Conservation (phyloP, 2,113 vertebrate genomes). For the Genyomyrus donnyi region DNA sequence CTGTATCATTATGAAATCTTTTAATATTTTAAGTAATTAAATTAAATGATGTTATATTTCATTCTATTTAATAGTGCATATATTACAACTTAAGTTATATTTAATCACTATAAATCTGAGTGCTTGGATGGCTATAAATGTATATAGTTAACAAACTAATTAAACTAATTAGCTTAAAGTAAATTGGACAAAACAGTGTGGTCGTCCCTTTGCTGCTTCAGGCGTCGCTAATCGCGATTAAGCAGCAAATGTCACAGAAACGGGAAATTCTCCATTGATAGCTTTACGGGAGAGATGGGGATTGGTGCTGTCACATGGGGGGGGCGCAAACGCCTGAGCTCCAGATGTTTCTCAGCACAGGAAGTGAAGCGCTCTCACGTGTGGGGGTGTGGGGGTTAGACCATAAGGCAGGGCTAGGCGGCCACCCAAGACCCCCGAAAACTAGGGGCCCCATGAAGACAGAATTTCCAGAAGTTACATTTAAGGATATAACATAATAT, state of each 20-base stretch:
- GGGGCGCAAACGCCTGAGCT: neutral
- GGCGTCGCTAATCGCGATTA: constrained; percentile 44
- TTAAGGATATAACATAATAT: neutral
- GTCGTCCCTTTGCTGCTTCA: constrained; percentile 23
- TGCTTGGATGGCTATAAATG: neutral
- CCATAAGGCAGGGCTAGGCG: neutral
- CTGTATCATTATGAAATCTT: neutral
- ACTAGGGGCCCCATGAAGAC: neutral
- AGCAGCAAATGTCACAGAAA: constrained; percentile 31
- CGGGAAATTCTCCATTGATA: neutral
- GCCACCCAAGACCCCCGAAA: neutral
- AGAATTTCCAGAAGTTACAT: neutral
- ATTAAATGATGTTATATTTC: neutral
- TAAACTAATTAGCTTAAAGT: neutral
- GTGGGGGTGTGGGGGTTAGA: neutral
- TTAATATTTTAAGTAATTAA: neutral
- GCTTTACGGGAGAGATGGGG: neutral
- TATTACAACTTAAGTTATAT: neutral
- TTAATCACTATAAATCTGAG: neutral
- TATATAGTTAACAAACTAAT: neutral
- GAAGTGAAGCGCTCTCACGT: neutral
- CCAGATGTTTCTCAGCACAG: neutral
- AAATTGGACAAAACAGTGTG: neutral
- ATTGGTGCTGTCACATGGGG: neutral
- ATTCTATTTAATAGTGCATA: neutral